Conservation (phyloP, 2,888 invertebrate genomes). For the Gari tellinella region DNA sequence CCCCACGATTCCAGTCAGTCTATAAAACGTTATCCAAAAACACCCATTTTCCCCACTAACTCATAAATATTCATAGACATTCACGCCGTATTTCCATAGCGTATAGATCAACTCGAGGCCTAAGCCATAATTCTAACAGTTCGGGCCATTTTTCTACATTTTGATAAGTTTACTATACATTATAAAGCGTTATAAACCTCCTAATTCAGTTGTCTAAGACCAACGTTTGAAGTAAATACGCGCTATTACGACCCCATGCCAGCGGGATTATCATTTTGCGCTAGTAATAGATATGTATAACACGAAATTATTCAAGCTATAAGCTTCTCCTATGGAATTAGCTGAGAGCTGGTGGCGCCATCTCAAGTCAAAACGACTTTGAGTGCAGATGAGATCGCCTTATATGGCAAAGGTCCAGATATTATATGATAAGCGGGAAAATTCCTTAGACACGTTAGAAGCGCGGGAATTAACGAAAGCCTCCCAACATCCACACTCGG, state of each 20-base stretch:
- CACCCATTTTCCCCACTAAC: constrained; percentile 42
- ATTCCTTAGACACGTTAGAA: constrained; percentile 7
- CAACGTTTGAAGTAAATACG: constrained; percentile 55
- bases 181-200: constrained; percentile 54
- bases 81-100: constrained; percentile 62
- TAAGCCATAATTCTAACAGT: constrained; percentile 59
- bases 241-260: constrained; percentile 35
- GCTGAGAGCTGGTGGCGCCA: constrained; percentile 49
- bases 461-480: constrained; percentile 8
- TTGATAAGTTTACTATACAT: constrained; percentile 61
- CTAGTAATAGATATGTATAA: constrained; percentile 62
- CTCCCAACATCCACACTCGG: constrained; percentile 5
- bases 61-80: constrained; percentile 61
- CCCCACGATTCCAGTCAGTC: constrained; percentile 41
- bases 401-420: constrained; percentile 1
- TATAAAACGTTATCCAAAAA: constrained; percentile 48
- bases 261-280: constrained; percentile 33
- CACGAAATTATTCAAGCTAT: constrained; percentile 60
- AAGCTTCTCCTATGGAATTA: constrained; percentile 50
- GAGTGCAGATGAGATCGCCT: constrained; percentile 28
- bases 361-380: constrained; percentile 39
- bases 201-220: constrained; percentile 51
- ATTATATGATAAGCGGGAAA: constrained; percentile 3
- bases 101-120: constrained; percentile 46
- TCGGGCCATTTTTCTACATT: constrained; percentile 55